phyloP scores from a whole-genome alignment of 2,888 invertebrate species.

The Sphecodes monilicornis region DNA sequence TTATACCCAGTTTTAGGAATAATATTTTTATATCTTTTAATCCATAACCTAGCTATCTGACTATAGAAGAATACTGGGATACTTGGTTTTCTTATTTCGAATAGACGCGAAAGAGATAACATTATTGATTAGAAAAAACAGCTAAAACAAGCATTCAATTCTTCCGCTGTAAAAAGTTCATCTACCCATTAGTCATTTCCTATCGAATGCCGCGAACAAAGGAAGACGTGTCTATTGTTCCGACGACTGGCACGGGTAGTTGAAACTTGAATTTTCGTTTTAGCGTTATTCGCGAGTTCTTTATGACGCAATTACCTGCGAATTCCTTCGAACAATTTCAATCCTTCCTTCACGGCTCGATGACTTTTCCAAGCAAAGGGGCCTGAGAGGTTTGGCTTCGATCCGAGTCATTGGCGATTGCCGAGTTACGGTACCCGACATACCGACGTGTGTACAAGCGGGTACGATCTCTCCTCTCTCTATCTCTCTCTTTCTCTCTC shows the following conservation, averaged over 20 bases:
- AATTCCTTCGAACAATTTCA: neutral
- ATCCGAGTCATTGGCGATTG: conserved; percentile 62
- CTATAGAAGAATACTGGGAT: neutral
- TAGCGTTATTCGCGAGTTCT: neutral
- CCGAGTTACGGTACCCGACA: conserved; percentile 68
- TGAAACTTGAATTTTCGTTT: neutral
- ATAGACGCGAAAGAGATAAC: neutral
- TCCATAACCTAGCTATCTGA: neutral
- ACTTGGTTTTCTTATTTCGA: neutral
- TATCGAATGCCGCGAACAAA: neutral
- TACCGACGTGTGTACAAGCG: conserved; percentile 56
- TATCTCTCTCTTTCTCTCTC: neutral
- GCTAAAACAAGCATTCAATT: neutral
- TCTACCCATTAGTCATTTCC: neutral
- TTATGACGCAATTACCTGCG: conserved; percentile 3
- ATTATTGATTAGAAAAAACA: neutral
- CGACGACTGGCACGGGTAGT: neutral
- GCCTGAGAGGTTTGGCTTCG: conserved; percentile 41
- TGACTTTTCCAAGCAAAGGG: conserved; percentile 37
- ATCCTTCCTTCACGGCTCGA: conserved; percentile 8
- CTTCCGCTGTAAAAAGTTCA: neutral
- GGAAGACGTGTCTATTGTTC: neutral
- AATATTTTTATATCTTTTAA: no score
- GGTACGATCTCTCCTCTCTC: neutral
- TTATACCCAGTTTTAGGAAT: no score